Base-by-base conservation (phyloP, 2,888 invertebrate genomes). In the Eurois occulta region DNA sequence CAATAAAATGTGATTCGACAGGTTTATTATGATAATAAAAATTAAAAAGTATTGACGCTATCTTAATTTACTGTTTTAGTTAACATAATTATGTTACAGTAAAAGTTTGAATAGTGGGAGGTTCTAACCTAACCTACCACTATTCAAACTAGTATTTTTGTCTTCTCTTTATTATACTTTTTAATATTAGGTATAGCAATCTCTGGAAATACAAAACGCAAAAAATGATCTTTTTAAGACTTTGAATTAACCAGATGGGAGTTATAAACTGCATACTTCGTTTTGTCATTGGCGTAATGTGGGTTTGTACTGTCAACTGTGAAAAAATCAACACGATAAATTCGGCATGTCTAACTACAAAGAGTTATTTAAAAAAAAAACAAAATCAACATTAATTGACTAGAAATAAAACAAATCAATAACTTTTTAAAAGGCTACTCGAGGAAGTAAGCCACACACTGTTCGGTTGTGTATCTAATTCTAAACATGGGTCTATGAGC, bases 1-100 rank as follows among this genome's bases (percentile, higher is more conserved):
- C 24, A 28, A 65, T 81, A 65, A 81, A 81, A 83, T n/a, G 72
- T 77, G 74, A 86, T 75, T 65, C 46, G 65, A 83, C 86, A 71
- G 67, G 73, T 82, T 78, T 62, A 32, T 6, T 0, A 52, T 24
- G n/a, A 71, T 72, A 60, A 71, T 72, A 60, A 75, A 46, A 67
- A 78, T 52, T 52, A 71, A 70, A 75, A 82, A 62, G 1, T 43
- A 43, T 75, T 62, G 65, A 65, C 41, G 11, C 6, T n/a, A n/a
- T 68, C 18, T 60, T 62, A 73, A 70, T 74, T 81, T 41, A 46
- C 48, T 72, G 41, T 46, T 77, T 43, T 62, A 13, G 13, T 24
- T 8, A 41, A 62, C 74, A 28, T 48, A 48, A 0, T n/a, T n/a
- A n/a, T 38, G 65, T 68, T 48, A 32, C 71, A 35, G 67, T 64